Conservation (phyloP, 2,797 vertebrate genomes). For the Enteromius treurensis region DNA sequence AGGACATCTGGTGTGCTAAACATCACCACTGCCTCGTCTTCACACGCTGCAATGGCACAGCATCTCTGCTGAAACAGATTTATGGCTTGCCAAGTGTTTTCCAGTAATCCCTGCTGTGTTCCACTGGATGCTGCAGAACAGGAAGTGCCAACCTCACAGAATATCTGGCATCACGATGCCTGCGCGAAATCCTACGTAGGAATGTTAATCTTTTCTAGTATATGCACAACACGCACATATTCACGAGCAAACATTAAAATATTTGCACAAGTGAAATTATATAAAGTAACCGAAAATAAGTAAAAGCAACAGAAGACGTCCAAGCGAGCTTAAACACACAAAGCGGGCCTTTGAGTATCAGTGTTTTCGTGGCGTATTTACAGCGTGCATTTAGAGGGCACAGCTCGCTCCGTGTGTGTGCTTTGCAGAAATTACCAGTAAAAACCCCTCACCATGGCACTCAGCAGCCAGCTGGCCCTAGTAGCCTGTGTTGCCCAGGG, state of each 20-base stretch:
- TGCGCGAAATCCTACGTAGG: slow-evolving; percentile 58
- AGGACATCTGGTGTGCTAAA: slow-evolving; percentile 54
- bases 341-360: slow-evolving; percentile 29
- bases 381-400: slow-evolving; percentile 20
- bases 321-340: slow-evolving; percentile 30
- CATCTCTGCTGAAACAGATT: slow-evolving; percentile 54
- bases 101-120: slow-evolving; percentile 60
- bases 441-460: slow-evolving; percentile 54
- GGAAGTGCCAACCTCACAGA: slow-evolving; percentile 54
- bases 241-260: slow-evolving; percentile 49
- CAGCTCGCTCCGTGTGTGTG: slow-evolving; percentile 36
- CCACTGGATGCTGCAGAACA: slow-evolving; percentile 56
- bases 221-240: slow-evolving; percentile 48
- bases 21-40: slow-evolving; percentile 43
- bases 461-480: slow-evolving; percentile 62
- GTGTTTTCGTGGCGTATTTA: slow-evolving; percentile 47
- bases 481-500: slow-evolving; percentile 54
- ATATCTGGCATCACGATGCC: slow-evolving; percentile 54
- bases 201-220: slow-evolving; percentile 60
- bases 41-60: slow-evolving; percentile 47
- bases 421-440: slow-evolving; percentile 58
- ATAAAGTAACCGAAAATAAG: slow-evolving; percentile 40
- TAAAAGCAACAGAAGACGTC: slow-evolving; percentile 33
- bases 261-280: slow-evolving; percentile 46
- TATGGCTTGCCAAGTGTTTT: slow-evolving; percentile 60